phyloP scores from a whole-genome alignment of 1,140 invertebrate genomes.

The Cryptotermes secundus region DNA sequence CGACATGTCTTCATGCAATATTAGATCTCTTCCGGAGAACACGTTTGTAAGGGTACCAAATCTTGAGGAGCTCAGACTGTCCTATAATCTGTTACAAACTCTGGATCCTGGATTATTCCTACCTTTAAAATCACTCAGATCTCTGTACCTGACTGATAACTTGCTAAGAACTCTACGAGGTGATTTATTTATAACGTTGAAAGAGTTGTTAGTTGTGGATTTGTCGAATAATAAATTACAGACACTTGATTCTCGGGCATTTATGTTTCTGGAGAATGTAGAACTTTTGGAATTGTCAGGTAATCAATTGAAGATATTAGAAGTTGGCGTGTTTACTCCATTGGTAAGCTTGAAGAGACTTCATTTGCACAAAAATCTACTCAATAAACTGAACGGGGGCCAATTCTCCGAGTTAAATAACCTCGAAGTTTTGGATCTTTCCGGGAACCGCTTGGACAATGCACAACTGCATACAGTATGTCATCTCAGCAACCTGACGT shows the following conservation, averaged over 20 bases:
- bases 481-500: slow-evolving; percentile 14
- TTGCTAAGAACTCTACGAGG: not conserved
- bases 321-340: not conserved
- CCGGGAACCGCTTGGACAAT: not conserved
- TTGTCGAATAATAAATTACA: not conserved
- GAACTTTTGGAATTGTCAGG: not conserved
- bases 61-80: not conserved
- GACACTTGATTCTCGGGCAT: not conserved
- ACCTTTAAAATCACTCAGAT: not conserved
- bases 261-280: not conserved
- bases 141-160: not conserved
- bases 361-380: not conserved
- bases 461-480: not conserved
- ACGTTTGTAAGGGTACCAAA: not conserved
- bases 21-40: not conserved
- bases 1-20: not conserved
- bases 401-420: not conserved
- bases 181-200: not conserved
- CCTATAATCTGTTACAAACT: not conserved
- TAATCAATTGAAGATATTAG: not conserved
- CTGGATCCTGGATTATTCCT: not conserved
- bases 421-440: not conserved
- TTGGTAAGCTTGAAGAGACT: not conserved
- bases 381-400: not conserved
- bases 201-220: not conserved